Evolutionary conservation across 2,113 vertebrate genomes (phyloP), one percentile per base, ranked within the genome.

Genomic region (Dryoscopus gambensis): DNA sequence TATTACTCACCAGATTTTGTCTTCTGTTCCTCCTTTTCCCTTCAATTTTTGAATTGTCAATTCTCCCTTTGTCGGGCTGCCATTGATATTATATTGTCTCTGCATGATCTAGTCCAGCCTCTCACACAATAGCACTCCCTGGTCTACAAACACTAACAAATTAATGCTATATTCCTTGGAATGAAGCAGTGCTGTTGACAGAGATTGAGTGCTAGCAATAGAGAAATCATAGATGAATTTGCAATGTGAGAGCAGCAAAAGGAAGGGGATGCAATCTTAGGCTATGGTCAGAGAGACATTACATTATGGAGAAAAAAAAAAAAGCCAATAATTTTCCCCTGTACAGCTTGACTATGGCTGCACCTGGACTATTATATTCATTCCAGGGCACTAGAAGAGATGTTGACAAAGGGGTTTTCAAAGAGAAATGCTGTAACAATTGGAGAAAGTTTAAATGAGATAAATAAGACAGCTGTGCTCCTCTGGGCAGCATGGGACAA

Each of bases 141-240:
- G 59, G 9, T 60, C 91, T 94, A 79, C 75, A 95, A 95, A 90
- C 76, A 91, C 91, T 55, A 74, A 90, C 47, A 91, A 92, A 95
- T 95, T 93, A 95, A 90, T 94, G 52, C 62, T 82, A 2, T 52
- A 71, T 84, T 92, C 18, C 10, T 13, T 53, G 80, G 44, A 64
- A 79, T 56, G 73, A 71, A 79, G 73, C 69, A 30, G 44, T 25
- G 27, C 27, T 56, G 64, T 53, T 75, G 64, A 82, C 90, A 91
- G 77, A 95, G 77, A 94, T 52, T 42, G 80, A 92, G 69, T 31
- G 44, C 56, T 71, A 30, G 60, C 68, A 82, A 75, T 16, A 77
- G 52, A 89, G 64, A 89, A 91, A 92, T 94, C 73, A 60, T 20
- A 62, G 81, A 78, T 60, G 69, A 71, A 71, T 95, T 94, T 87